Evolutionary conservation across 2,113 vertebrate species (phyloP), one percentile per base, ranked within the genome.

Genomic region (Aptenodytes forsteri): DNA sequence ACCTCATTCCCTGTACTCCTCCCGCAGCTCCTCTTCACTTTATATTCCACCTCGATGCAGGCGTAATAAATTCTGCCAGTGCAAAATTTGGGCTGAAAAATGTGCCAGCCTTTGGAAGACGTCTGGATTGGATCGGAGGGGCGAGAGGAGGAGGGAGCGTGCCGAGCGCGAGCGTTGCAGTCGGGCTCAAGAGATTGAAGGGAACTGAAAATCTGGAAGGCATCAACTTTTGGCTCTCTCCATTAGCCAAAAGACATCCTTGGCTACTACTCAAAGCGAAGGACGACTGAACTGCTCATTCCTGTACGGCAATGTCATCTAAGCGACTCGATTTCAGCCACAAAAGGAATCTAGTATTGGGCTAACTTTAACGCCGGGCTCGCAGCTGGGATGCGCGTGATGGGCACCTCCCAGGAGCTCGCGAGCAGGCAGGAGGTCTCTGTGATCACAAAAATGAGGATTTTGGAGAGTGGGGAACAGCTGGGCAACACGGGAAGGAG

Each of bases 61-160:
- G 86, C 69, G 38, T 88, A 94, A 96, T 91, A 42, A 67, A 87
- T 90, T 80, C 90, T 83, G 78, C 90, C 87, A 89, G 55, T n/a
- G 89, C 17, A 93, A 93, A 94, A 79, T 96, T 73, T 83, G 83
- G 59, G 69, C 52, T 97, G 91, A 94, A 92, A 96, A 95, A 93
- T 69, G 55, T 14, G 10, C 42, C 11, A 47, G 94, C 81, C 87
- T 96, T 95, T 49, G 12, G 90, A 90, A 96, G 79, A 59, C 0
- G 2, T 42, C 71, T 64, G 87, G 49, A 55, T 65, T 26, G 52
- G 87, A 83, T 34, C 0, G 6, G n/a, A 38, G 25, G 61, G n/a
- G 54, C 1, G 14, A 46, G 65, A n/a, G 32, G 42, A 40, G 78
- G 27, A 69, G 50, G 56, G 25, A 1, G 15, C 2, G 1, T 32